These are phyloP conservation scores for Eilema griseolum DNA, from an alignment of 2,888 invertebrate genomes.

Conservation along the genomic window DNA sequence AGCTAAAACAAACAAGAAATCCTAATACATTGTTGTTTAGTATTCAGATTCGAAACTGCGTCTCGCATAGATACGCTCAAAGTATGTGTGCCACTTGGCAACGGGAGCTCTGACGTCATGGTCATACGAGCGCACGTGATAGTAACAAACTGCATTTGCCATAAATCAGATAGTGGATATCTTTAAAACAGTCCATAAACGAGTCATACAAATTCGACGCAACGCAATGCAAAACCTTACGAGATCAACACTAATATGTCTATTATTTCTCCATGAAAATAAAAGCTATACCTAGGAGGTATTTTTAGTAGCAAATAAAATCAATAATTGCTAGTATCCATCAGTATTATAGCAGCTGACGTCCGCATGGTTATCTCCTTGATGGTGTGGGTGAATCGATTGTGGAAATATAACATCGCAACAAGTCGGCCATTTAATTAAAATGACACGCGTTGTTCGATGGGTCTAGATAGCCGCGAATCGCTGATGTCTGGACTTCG, in stretches of 20 bases:
- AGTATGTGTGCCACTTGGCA: constrained; percentile 48
- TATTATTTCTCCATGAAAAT: background rate
- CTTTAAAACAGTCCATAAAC: background rate
- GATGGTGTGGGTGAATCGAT: background rate
- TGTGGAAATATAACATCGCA: background rate
- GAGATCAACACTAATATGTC: background rate
- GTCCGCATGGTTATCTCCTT: background rate
- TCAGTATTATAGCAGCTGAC: background rate
- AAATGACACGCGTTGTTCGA: background rate
- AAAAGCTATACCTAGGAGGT: background rate
- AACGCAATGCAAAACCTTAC: background rate
- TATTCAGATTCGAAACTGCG: constrained; percentile 1
- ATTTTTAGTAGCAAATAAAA: background rate
- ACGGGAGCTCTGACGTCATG: constrained; percentile 39
- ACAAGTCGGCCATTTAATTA: background rate
- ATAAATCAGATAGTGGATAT: background rate
- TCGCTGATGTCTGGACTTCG: background rate
- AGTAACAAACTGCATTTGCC: constrained; percentile 2
- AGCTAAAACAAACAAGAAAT: background rate
- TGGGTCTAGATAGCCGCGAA: background rate
- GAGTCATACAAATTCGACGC: background rate
- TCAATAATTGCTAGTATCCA: background rate
- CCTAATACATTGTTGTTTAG: background rate
- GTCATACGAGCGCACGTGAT: constrained; percentile 36
- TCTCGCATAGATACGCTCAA: constrained; percentile 1